Base-by-base conservation (phyloP, 64 coral and sea anemone species). In the Dendrophyllia cribrosa region DNA sequence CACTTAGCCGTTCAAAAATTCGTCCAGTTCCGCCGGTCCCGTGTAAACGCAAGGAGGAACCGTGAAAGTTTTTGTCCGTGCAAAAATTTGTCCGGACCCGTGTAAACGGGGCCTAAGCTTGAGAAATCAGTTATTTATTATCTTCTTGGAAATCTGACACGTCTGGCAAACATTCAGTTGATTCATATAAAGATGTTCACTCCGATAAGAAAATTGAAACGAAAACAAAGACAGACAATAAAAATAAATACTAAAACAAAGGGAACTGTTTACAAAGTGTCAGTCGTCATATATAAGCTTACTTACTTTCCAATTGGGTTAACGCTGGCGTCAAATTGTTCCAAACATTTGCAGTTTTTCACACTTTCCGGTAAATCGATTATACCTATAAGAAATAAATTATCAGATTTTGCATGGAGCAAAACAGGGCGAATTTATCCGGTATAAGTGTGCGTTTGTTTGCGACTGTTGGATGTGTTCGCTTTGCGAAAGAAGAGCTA, bases 251-350 rank as follows among this genome's bases (percentile, higher is more conserved):
- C 22, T 82, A 19, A 67, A 12, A 83, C 43, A 66, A 83, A 50
- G 20, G 46, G 47, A 51, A 15, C 17, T 75, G 46, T 20, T 43
- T 49, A 83, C 4, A 23, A 67, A 21, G 11, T 45, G 45, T 6
- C 12, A 67, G 47, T 44, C 17, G 15, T 6, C 17, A 17, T 64
- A 9, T 19, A 22, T 9, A 81, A 19, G 47, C 50, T 65, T 69
- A 95, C 97, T 91, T 62, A 99, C 97, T 99, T 96, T 47, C 91
- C 97, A 20, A 99, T 85, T 3, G 94, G 97, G 62, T 99, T 99
- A 0, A 99, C 97, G 52, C 97, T 96, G 0, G 95, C 97, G 59
- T 99, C 97, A 63, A 99, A 81, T n/a, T 99, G 90, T 70, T 94
- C 72, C 34, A 99, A 83, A 51, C 83, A 78, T 76, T 91, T 96